A percentile compares a stretch with the other conserved stretches of the same genome.
Conservation (phyloP, 2,888 invertebrate genomes). For the Aricia artaxerxes region DNA sequence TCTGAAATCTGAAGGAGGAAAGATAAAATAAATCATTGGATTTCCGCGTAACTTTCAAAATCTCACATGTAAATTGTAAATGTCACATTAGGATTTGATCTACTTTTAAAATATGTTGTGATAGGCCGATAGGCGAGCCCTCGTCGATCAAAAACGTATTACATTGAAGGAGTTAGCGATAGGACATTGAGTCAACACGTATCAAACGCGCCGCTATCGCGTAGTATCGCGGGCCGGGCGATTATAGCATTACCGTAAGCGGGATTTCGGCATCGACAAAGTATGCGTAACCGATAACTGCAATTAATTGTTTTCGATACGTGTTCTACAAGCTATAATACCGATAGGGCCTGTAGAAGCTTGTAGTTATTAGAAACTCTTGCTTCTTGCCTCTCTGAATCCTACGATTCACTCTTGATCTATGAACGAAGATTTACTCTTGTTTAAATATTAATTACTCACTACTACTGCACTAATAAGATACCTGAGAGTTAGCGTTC, state of each 20-base stretch:
- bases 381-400: not conserved
- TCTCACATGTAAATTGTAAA: slow-evolving; percentile 42
- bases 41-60: slow-evolving; percentile 35
- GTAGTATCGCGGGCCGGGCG: slow-evolving; percentile 46
- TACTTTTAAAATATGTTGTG: slow-evolving; percentile 46
- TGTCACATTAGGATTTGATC: slow-evolving; percentile 44
- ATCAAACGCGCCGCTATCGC: slow-evolving; percentile 75
- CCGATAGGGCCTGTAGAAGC: not conserved
- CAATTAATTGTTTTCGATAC: slow-evolving; percentile 73
- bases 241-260: slow-evolving; percentile 69
- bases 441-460: no score
- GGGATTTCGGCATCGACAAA: slow-evolving; percentile 78
- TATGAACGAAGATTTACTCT: no score
- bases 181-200: slow-evolving; percentile 65
- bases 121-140: slow-evolving; percentile 62
- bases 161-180: slow-evolving; percentile 68
- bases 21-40: not conserved
- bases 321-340: slow-evolving; percentile 67
- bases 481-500: no score
- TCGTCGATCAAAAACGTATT: slow-evolving; percentile 73
- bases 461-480: no score
- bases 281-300: slow-evolving; percentile 62
- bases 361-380: not conserved
- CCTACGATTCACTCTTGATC: no score
- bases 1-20: not conserved